Percentiles rank a stretch among this genome's conserved stretches.
Evolutionary conservation across 2,113 vertebrate genomes (phyloP).

Genomic region (Polypterus bichir): DNA sequence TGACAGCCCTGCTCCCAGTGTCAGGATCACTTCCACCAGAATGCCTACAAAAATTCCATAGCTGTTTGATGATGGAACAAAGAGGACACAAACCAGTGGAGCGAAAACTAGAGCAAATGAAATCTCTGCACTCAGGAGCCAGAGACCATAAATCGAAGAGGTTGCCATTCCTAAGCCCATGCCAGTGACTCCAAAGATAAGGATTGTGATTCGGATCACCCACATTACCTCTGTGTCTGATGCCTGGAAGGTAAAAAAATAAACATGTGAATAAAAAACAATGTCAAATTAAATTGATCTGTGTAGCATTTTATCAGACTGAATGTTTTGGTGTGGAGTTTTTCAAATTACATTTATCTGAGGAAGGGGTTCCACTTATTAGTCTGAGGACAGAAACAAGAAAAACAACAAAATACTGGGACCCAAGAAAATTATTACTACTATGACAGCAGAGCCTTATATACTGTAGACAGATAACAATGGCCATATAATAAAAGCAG

Average conservation of each 20-base stretch:
- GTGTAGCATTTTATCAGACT: no score
- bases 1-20: slow-evolving; percentile 53
- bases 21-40: slow-evolving; percentile 41
- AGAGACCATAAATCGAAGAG: slow-evolving; percentile 57
- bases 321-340: no score
- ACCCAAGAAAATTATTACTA: no score
- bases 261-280: not conserved
- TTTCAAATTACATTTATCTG: no score
- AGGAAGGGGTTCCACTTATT: no score
- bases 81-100: slow-evolving; percentile 63
- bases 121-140: slow-evolving; percentile 65
- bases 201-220: slow-evolving; percentile 54
- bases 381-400: no score
- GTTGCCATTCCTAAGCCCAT: slow-evolving; percentile 51
- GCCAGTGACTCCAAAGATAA: slow-evolving; percentile 47
- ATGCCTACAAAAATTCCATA: slow-evolving; percentile 52
- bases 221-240: slow-evolving; percentile 58
- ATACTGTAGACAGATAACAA: no score
- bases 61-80: slow-evolving; percentile 44
- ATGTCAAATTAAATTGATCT: no score
- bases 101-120: slow-evolving; percentile 64
- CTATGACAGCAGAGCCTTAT: no score
- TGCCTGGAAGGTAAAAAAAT: slow-evolving; percentile 40
- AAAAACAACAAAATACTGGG: no score
- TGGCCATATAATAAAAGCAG: no score